These are phyloP conservation scores for Drosophila anomalata DNA, from an alignment of 2,888 invertebrate genomes.

Conservation along the genomic window DNA sequence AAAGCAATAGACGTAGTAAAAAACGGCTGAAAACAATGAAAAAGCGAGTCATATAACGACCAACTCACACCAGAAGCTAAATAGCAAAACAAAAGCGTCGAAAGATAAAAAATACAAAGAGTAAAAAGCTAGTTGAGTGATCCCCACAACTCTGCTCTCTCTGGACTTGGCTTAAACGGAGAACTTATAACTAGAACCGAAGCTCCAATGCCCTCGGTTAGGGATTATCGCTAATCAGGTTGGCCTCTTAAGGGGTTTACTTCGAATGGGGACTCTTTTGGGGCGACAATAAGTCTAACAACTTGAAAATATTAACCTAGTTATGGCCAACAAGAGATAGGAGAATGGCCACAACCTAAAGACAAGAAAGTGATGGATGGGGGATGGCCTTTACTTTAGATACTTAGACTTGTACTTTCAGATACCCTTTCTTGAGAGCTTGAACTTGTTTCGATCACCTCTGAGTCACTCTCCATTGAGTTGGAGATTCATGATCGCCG, in stretches of 20 bases:
- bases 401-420: too few species aligned
- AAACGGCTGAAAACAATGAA: conserved; percentile 5
- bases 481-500: conserved; percentile 13
- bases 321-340: conserved; percentile 14
- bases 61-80: conserved; percentile 49
- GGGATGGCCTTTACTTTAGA: too few species aligned
- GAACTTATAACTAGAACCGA: conserved; percentile 1
- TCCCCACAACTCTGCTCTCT: conserved; percentile 17
- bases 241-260: neutral
- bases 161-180: neutral
- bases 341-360: conserved; percentile 5
- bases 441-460: conserved; percentile 27
- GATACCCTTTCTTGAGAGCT: neutral
- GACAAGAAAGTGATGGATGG: conserved; percentile 24
- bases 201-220: conserved; percentile 24
- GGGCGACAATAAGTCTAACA: conserved; percentile 30
- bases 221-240: conserved; percentile 8
- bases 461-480: conserved; percentile 34
- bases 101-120: conserved; percentile 40
- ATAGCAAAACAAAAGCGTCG: conserved; percentile 71
- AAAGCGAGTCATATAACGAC: conserved; percentile 22
- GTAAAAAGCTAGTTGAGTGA: conserved; percentile 17
- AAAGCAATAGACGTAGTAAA: conserved; percentile 32
- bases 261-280: neutral
- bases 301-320: conserved; percentile 22